These are phyloP conservation scores for Gasteruption jaculator DNA, from an alignment of 2,888 invertebrate species.

Conservation along the genomic window DNA sequence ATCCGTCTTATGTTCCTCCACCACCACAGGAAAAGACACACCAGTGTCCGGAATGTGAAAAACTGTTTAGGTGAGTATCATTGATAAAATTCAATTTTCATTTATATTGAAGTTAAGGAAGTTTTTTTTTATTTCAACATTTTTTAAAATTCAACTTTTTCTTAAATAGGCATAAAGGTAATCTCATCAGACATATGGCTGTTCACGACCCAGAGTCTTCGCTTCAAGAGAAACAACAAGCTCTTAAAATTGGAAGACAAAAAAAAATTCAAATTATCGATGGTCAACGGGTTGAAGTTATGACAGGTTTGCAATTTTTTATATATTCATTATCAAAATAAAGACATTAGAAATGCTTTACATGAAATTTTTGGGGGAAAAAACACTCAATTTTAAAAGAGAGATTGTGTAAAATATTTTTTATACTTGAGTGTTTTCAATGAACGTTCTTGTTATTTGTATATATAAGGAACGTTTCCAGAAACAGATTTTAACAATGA, in stretches of 20 bases:
- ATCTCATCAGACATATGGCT: slow-evolving; percentile 87
- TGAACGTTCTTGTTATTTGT: no score
- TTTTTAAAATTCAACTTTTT: slow-evolving; percentile 11
- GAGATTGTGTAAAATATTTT: no score
- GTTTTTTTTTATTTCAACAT: slow-evolving; percentile 1
- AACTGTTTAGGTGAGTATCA: slow-evolving; percentile 59
- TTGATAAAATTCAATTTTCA: background rate
- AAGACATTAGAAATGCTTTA: no score
- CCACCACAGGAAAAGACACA: slow-evolving; percentile 85
- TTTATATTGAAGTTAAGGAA: background rate
- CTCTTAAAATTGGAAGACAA: slow-evolving; percentile 74
- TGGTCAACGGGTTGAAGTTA: slow-evolving; percentile 50
- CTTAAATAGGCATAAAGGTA: slow-evolving; percentile 75
- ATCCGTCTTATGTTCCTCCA: slow-evolving; percentile 83
- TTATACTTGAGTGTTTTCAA: no score
- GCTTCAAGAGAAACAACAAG: slow-evolving; percentile 68
- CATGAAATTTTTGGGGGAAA: no score
- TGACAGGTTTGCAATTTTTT: slow-evolving; percentile 50
- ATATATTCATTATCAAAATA: no score
- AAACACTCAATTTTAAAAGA: no score
- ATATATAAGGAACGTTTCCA: no score
- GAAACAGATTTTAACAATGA: no score
- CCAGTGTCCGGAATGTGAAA: slow-evolving; percentile 76
- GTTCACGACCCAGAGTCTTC: slow-evolving; percentile 84
- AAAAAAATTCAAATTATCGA: slow-evolving; percentile 69